Percentiles rank a stretch among this genome's conserved stretches.
Conservation (phyloP, 2,888 invertebrate genomes). For the Orthosia gracilis region DNA sequence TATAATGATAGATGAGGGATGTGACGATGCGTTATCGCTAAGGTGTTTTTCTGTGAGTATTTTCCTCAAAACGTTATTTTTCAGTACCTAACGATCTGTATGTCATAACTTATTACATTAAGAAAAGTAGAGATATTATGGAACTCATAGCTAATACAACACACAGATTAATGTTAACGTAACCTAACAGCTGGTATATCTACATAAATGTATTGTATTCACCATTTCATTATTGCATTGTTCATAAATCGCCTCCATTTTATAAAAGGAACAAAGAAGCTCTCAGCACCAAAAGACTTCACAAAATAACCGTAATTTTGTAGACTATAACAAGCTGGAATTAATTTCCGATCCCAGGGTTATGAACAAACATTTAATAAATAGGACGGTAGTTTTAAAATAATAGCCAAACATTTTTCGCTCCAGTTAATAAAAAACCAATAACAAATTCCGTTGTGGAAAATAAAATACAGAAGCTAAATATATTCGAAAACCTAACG, state of each 20-base stretch:
- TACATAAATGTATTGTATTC: constrained; percentile 7
- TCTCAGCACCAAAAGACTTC: constrained; percentile 6
- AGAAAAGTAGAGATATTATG: background rate
- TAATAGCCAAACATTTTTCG: constrained; percentile 22
- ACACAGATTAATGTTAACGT: background rate
- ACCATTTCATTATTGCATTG: constrained; percentile 11
- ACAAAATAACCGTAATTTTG: constrained; percentile 14
- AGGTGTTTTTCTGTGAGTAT: constrained; percentile 11
- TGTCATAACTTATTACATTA: background rate
- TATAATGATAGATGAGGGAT: constrained; percentile 21
- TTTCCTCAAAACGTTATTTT: background rate
- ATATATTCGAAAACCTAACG: constrained; percentile 34
- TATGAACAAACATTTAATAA: constrained; percentile 25
- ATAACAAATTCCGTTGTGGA: constrained; percentile 5
- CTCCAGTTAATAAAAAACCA: constrained; percentile 17
- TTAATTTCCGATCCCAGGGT: constrained; percentile 19
- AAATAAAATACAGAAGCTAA: constrained; percentile 20
- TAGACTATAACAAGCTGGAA: constrained; percentile 12
- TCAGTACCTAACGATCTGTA: background rate
- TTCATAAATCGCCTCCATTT: constrained; percentile 23
- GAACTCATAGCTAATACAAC: background rate
- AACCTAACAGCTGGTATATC: background rate
- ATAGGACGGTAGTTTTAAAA: constrained; percentile 30
- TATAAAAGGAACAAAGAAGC: background rate
- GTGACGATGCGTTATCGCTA: constrained; percentile 10